Conservation (phyloP, 2,888 invertebrate species). For the Drosophila nigritarsus region DNA sequence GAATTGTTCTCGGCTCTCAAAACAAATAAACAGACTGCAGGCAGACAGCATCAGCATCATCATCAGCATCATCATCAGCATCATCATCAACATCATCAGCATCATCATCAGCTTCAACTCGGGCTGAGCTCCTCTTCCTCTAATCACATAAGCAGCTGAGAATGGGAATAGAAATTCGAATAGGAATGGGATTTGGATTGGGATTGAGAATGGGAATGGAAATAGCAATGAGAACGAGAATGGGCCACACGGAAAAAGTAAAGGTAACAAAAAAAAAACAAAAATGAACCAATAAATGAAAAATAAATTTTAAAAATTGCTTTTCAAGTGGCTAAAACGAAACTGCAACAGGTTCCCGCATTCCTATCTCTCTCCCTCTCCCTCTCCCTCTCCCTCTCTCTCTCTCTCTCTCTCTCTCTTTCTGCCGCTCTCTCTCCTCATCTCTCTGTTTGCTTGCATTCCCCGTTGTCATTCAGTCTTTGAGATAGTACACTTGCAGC, state of each 20-base stretch:
- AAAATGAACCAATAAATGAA: slow-evolving; percentile 79
- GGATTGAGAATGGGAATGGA: neutral
- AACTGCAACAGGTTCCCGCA: slow-evolving; percentile 58
- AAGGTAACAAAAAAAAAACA: slow-evolving; percentile 37
- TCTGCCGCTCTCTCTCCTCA: neutral
- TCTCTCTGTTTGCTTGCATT: slow-evolving; percentile 5
- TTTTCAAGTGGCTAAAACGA: slow-evolving; percentile 72
- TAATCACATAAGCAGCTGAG: slow-evolving; percentile 74
- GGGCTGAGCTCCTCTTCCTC: slow-evolving; percentile 55
- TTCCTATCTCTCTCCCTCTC: neutral
- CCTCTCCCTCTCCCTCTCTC: neutral
- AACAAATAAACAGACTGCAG: slow-evolving; percentile 70
- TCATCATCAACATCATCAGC: slow-evolving; percentile 1
- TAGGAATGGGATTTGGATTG: neutral
- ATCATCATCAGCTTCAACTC: slow-evolving; percentile 18
- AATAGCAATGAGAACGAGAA: slow-evolving; percentile 26
- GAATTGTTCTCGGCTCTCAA: slow-evolving; percentile 55
- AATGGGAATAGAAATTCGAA: slow-evolving; percentile 14
- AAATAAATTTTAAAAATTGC: slow-evolving; percentile 74
- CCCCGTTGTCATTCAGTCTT: slow-evolving; percentile 22
- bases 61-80: no score
- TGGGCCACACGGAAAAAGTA: slow-evolving; percentile 57
- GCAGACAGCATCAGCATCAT: slow-evolving; percentile 2
- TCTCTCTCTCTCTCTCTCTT: neutral
- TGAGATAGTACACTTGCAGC: slow-evolving; percentile 40